A percentile compares a stretch with the other conserved stretches of the same genome.
phyloP scores from a whole-genome alignment of 2,888 invertebrate genomes.

The Drosophila helvetica region DNA sequence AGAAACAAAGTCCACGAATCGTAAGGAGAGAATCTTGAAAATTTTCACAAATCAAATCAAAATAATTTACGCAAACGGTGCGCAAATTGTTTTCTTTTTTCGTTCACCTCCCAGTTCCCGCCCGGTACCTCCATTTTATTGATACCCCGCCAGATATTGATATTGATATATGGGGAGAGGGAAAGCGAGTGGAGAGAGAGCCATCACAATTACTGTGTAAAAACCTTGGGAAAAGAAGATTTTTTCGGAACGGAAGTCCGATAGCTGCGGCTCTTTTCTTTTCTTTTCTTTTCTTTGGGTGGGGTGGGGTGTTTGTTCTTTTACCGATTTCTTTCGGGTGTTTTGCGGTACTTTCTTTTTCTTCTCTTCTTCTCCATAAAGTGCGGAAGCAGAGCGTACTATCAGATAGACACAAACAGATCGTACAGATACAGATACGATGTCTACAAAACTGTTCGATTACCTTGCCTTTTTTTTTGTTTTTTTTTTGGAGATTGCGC shows the following conservation, averaged over 20 bases:
- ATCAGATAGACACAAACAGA: constrained; percentile 1
- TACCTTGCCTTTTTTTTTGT: constrained; percentile 47
- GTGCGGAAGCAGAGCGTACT: constrained; percentile 28
- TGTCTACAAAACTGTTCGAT: constrained; percentile 14
- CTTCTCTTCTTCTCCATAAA: constrained; percentile 22
- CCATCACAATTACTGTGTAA: constrained; percentile 28
- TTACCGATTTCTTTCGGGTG: constrained; percentile 12
- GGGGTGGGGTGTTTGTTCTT: constrained; percentile 18
- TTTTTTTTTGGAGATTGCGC: constrained; percentile 42
- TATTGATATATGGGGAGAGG: constrained; percentile 7
- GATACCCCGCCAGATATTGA: constrained; percentile 29
- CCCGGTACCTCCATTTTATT: constrained; percentile 1
- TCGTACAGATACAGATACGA: constrained; percentile 1
- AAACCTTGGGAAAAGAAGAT: constrained; percentile 29
- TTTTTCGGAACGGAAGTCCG: constrained; percentile 35
- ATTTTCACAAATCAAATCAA: constrained; percentile 75
- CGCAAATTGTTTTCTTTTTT: constrained; percentile 59
- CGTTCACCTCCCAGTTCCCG: constrained; percentile 1
- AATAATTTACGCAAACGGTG: constrained; percentile 62
- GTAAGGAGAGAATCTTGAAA: constrained; percentile 32
- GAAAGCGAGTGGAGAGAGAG: neutral
- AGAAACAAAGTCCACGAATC: constrained; percentile 7
- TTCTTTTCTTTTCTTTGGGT: neutral
- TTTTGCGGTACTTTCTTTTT: neutral
- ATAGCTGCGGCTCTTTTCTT: constrained; percentile 8